Evolutionary conservation across 2,113 vertebrate genomes (phyloP).

Genomic region (Pagrus major): DNA sequence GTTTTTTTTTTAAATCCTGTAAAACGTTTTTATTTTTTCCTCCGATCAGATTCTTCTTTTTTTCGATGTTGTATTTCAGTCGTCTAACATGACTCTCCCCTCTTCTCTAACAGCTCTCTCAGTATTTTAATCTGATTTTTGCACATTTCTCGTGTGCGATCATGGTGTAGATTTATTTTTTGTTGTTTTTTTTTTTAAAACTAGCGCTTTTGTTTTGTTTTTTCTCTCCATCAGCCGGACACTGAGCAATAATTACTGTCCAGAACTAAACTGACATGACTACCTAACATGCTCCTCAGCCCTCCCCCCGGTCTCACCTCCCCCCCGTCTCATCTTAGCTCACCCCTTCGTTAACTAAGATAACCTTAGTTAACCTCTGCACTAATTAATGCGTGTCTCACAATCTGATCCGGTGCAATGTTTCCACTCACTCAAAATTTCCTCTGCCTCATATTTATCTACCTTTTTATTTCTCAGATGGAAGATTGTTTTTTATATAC

Average conservation of each 20-base stretch:
- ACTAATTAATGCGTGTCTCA: conserved; percentile 82
- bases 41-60: neutral
- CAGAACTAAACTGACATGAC: conserved; percentile 11
- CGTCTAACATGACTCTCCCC: neutral
- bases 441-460: conserved; percentile 73
- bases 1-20: neutral
- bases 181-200: too few species aligned
- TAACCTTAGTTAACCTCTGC: conserved; percentile 62
- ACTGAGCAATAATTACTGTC: conserved; percentile 73
- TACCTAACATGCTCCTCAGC: neutral
- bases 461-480: conserved; percentile 73
- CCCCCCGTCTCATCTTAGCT: neutral
- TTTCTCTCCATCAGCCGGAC: conserved; percentile 10
- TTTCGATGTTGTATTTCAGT: neutral
- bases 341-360: conserved; percentile 28
- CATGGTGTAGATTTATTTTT: conserved; percentile 1
- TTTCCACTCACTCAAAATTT: conserved; percentile 63
- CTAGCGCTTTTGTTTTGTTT: too few species aligned
- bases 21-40: neutral
- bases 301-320: neutral
- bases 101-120: neutral
- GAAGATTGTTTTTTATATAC: conserved; percentile 77
- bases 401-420: conserved; percentile 79
- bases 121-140: conserved; percentile 1
- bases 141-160: conserved; percentile 22